Evolutionary conservation across 2,113 vertebrate species (phyloP), one percentile per base, ranked within the genome.

Genomic region (Ptilorrhoa leucosticta): DNA sequence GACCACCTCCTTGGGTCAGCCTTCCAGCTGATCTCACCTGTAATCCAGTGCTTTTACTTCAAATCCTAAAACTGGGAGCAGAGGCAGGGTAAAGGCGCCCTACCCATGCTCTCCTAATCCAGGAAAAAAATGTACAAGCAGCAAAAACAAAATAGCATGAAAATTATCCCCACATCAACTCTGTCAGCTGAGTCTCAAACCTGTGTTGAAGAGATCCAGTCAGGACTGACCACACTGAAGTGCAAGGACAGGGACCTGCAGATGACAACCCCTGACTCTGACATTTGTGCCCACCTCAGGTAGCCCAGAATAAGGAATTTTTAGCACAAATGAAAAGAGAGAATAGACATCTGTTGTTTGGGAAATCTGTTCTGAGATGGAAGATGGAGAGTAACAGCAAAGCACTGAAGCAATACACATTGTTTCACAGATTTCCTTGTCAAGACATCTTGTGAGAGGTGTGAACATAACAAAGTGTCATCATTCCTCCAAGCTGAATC

Each of bases 381-480:
- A 87, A 95, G 73, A 64, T 89, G 54, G 63, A 91, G 93, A 93
- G 87, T 89, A 96, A 85, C 91, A 95, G 94, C 66, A 94, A 83
- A 94, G 70, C 73, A 91, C 39, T 10, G 6, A 85, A 95, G 90
- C 26, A 97, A 94, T 83, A 91, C 89, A 95, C 95, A 96, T 90
- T 96, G 88, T 97, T 93, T 94, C 93, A 91, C 91, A 89, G 83
- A 81, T 94, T 90, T 92, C 35, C 91, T 89, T 76, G 83, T 95
- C 84, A 91, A 87, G 87, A 85, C 87, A 85, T 89, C 84, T 94
- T 84, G 53, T 40, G 63, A 96, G 92, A 95, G 53, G 95, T 92
- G 95, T 80, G 95, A 97, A 93, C 66, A 53, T 85, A 96, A 95
- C 96, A 93, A 91, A 83, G 86, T 85, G 82, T 72, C 73, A 91